Base-by-base conservation (phyloP, 2,113 vertebrate species). In the Dolichallabes microphthalmus region DNA sequence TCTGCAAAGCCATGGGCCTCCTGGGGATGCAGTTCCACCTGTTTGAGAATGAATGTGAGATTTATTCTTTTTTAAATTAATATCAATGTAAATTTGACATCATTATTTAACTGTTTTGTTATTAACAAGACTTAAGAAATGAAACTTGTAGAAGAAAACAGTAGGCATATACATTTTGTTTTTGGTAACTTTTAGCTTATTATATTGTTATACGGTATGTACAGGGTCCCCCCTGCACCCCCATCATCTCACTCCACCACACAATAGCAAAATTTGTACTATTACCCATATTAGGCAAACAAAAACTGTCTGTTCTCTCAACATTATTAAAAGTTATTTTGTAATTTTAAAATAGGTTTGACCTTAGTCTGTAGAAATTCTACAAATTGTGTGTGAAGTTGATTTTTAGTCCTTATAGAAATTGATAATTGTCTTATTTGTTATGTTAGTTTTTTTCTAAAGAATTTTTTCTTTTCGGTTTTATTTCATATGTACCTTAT, bases 21-120 rank as follows among this genome's bases (percentile, higher is more conserved):
- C 92, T 98, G 57, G 97, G 97, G 83, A 97, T 98, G 96, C 97
- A 98, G 93, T 98, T 97, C 90, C 96, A 98, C 86, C 96, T 99
- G 85, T 99, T 98, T 92, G 97, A 99, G 91, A 99, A 98, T 6
- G 98, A 99, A 91, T 97, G 98, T 99, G 93, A 96, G 97, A 90
- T 50, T 4, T 45, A 4, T 12, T 13, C 6, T 8, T 8, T 8
- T 7, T 45, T 45, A 8, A 45, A 45, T 45, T 6, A 45, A 45
- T 45, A 8, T 45, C 7, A 6, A 8, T 45, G 45, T 8, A 8
- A 45, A 39, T 58, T 82, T 69, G 12, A 39, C 9, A 15, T 71
- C 15, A 14, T 68, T 20, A 32, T 22, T 66, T 53, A 45, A 8
- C 45, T n/a, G 10, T 75, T 17, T 52, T 85, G 39, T 80, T 86